phyloP scores from a whole-genome alignment of 2,797 vertebrate species.

The Austrolebias charrua region DNA sequence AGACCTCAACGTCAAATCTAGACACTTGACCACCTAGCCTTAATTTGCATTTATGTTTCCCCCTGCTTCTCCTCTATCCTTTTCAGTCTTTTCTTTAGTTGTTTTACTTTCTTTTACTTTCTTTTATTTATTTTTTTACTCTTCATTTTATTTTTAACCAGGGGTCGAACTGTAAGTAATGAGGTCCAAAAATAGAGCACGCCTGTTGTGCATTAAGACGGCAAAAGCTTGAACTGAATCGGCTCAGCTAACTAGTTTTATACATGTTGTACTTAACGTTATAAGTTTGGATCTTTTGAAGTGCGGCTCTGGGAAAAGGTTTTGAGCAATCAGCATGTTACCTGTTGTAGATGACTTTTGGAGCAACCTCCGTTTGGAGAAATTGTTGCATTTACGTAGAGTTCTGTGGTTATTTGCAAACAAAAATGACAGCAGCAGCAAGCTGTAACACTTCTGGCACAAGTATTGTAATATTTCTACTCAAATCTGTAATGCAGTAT shows the following conservation, averaged over 20 bases:
- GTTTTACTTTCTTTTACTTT: slow-evolving; percentile 16
- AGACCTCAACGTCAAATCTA: slow-evolving; percentile 80
- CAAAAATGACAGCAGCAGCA: too few relatives aligned
- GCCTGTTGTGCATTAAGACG: slow-evolving; percentile 54
- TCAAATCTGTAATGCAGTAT: too few relatives aligned
- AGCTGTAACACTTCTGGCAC: too few relatives aligned
- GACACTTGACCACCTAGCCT: slow-evolving; percentile 78
- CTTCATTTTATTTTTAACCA: slow-evolving; percentile 71
- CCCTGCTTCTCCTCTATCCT: slow-evolving; percentile 60
- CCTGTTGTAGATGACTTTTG: too few relatives aligned
- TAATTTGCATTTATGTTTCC: slow-evolving; percentile 73
- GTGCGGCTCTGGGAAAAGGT: too few relatives aligned
- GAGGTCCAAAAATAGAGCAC: slow-evolving; percentile 76
- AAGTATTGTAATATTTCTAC: too few relatives aligned
- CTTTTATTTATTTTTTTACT: slow-evolving; percentile 34
- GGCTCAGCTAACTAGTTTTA: slow-evolving; percentile 32
- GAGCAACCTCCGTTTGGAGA: too few relatives aligned
- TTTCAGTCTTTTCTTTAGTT: slow-evolving; percentile 58
- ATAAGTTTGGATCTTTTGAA: too few relatives aligned
- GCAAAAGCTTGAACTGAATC: slow-evolving; percentile 43
- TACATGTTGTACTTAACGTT: slow-evolving; percentile 26
- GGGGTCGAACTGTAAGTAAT: slow-evolving; percentile 78
- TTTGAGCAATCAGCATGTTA: too few relatives aligned
- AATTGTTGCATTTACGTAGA: too few relatives aligned
- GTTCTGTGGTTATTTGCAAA: too few relatives aligned